These are phyloP conservation scores for Cylloceria caligata DNA, from an alignment of 2,888 invertebrate species.

Conservation along the genomic window DNA sequence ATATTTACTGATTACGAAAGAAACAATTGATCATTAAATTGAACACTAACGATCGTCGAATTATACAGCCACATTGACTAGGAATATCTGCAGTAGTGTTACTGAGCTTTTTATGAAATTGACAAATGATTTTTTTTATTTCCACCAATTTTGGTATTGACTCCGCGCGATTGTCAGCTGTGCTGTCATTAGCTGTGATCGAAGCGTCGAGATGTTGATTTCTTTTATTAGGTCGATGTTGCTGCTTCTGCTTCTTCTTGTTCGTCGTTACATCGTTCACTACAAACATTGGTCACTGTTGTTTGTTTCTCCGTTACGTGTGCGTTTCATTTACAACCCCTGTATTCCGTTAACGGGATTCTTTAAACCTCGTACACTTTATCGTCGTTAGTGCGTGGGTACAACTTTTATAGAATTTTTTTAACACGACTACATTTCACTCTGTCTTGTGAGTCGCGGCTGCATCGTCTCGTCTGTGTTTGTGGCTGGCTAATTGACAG, in stretches of 20 bases:
- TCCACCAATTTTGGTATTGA: slow-evolving; percentile 53
- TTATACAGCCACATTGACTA: slow-evolving; percentile 76
- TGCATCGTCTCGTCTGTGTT: slow-evolving; percentile 75
- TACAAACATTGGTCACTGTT: slow-evolving; percentile 69
- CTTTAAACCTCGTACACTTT: slow-evolving; percentile 6
- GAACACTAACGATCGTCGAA: slow-evolving; percentile 71
- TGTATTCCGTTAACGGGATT: slow-evolving; percentile 49
- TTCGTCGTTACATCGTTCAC: slow-evolving; percentile 61
- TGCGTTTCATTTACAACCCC: slow-evolving; percentile 58
- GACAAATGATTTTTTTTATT: slow-evolving; percentile 69
- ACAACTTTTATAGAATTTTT: not conserved
- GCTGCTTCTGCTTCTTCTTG: slow-evolving; percentile 49
- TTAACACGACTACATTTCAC: slow-evolving; percentile 58
- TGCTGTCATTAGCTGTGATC: slow-evolving; percentile 50
- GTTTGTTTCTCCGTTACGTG: slow-evolving; percentile 55
- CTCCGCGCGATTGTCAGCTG: slow-evolving; percentile 41
- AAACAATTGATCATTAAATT: slow-evolving; percentile 71
- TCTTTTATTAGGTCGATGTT: slow-evolving; percentile 46
- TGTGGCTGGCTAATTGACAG: slow-evolving; percentile 71
- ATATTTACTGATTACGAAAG: slow-evolving; percentile 58
- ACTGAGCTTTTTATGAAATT: slow-evolving; percentile 71
- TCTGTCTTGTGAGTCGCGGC: slow-evolving; percentile 72
- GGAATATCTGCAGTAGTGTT: slow-evolving; percentile 69
- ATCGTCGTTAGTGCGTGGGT: not conserved
- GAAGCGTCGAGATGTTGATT: slow-evolving; percentile 42